Base-by-base conservation (phyloP, 1,140 invertebrate species). In the Ceratitis capitata region DNA sequence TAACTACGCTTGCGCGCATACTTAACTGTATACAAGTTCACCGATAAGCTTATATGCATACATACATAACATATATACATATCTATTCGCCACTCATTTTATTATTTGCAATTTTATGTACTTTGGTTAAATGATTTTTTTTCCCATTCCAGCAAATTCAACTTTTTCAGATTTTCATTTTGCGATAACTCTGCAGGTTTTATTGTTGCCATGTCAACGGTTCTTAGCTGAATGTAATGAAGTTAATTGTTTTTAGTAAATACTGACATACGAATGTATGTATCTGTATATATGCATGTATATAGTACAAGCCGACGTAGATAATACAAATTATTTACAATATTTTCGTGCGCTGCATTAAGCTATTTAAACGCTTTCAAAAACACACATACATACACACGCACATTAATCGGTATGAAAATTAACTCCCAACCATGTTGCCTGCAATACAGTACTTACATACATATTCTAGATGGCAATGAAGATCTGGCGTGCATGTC, bases 231-330 rank as follows among this genome's bases (percentile, higher is more conserved):
- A 39, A 39, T 69, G 35, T 69, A 69, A 69, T 69, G 64, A 69
- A 69, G 64, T 69, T 69, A 69, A 69, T 69, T 69, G 64, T 69
- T 69, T 69, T 69, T 69, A 16, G 64, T 32, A n/a, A 69, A 69
- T 69, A 69, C n/a, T 5, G 19, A 19, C n/a, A 19, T 5, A 19
- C 19, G 51, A 56, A 56, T 56, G n/a, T 19, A 19, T 56, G 12
- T 56, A 19, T 14, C 45, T 14, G 58, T 26, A 29, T 61, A 26
- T 23, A 9, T 56, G 51, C 16, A 9, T 56, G 23, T n/a, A 56
- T 23, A n/a, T 23, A n/a, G 19, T 14, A 12, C 26, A 14, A 29
- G 58, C 29, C 2, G 29, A 23, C n/a, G n/a, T n/a, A n/a, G n/a
- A n/a, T n/a, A n/a, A n/a, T n/a, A n/a, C n/a, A n/a, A n/a, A n/a